Evolutionary conservation across 2,888 invertebrate genomes (phyloP), one percentile per base, ranked within the genome.

Genomic region (Apodemia mormo): DNA sequence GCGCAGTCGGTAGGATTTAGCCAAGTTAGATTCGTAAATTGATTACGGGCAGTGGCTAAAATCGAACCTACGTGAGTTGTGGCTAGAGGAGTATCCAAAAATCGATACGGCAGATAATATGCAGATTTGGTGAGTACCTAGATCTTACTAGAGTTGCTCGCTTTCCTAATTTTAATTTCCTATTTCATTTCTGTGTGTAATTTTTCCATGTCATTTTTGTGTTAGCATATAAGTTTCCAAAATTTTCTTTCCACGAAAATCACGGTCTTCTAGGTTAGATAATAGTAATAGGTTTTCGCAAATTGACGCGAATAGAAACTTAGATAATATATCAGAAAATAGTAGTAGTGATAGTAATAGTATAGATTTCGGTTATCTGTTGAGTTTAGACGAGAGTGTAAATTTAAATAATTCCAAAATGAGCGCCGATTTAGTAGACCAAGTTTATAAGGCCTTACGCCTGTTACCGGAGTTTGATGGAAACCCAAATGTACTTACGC

Each of bases 51-150:
- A 30, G 7, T 52, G 54, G 67, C 67, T 67, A 67, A 37, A 52
- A 54, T 33, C 67, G 67, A 67, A 67, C 67, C 67, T 67, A 67
- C 67, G 54, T 52, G 67, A 33, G 67, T 45, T 67, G 67, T 37
- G 67, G 54, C 67, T 54, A 45, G 45, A 45, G 12, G 65, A 68
- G 64, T 52, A 68, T 56, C 54, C 29, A 52, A 68, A 68, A 30
- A 64, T 68, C 64, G 37, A 45, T 45, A 45, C 1, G 3, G 45
- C 45, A 45, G 66, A 66, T n/a, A n/a, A n/a, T 43, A 66, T 66
- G 56, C 58, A 69, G 66, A 66, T 66, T 66, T 66, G 66, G 54
- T 65, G 33, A 69, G 56, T 66, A 66, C 65, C 43, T 69, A 69
- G 66, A 66, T 69, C 65, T 66, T 45, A 45, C 8, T 45, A 45